A percentile compares a stretch with the other conserved stretches of the same genome.
These are phyloP conservation scores for Zootermopsis nevadensis DNA, from an alignment of 2,888 invertebrate genomes.

Conservation along the genomic window DNA sequence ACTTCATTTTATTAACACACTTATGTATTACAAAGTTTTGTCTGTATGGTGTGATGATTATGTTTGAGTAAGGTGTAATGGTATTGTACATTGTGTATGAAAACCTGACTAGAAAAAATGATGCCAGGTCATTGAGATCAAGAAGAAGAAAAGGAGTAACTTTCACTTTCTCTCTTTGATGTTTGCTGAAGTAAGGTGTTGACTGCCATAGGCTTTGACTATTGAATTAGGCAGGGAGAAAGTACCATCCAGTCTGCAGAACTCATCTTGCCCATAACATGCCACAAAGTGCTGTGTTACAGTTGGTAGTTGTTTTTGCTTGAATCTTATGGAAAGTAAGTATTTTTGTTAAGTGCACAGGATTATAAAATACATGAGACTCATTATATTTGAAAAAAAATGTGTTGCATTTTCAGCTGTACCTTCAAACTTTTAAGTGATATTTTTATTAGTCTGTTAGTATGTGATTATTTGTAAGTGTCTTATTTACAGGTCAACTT, in stretches of 20 bases:
- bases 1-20: no score
- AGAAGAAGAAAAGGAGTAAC: background rate
- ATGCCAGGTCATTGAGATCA: background rate
- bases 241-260: background rate
- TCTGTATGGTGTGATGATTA: no score
- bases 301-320: background rate
- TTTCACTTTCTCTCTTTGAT: constrained; percentile 13
- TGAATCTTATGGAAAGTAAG: constrained; percentile 28
- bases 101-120: background rate
- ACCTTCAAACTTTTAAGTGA: no score
- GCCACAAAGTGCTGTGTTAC: background rate
- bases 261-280: background rate
- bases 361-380: background rate
- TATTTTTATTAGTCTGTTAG: no score
- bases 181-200: background rate
- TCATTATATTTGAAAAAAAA: background rate
- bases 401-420: background rate
- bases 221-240: constrained; percentile 1
- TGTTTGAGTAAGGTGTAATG: background rate
- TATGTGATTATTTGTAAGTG: no score
- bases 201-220: background rate
- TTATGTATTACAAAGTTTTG: no score
- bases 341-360: background rate
- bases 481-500: no score
- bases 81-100: background rate